Evolutionary conservation across 2,113 vertebrate genomes (phyloP), one percentile per base, ranked within the genome.

Genomic region (Myxocyprinus asiaticus): DNA sequence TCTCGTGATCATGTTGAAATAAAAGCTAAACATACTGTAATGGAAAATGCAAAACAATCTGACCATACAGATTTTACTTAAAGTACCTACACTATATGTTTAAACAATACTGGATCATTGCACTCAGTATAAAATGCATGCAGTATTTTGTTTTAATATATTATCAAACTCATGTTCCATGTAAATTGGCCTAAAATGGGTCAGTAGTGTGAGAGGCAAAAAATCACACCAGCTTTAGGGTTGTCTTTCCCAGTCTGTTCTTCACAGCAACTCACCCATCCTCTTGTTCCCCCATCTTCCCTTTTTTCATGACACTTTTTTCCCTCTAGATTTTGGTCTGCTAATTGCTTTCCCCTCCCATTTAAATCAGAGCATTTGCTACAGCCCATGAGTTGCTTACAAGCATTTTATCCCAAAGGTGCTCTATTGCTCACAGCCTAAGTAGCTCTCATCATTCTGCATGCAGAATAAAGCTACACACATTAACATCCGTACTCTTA

Each of bases 341-440:
- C 10, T 75, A 51, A 75, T 64, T 51, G 72, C 44, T 48, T 74
- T 75, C 63, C 33, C 10, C 51, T 51, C 22, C 7, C 45, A 51
- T 42, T 74, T 33, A 17, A 11, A 22, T 59, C 70, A 33, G 22
- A 45, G 43, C n/a, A 3, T 7, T 14, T 12, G 9, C 44, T 9
- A 12, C n/a, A 4, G 33, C 45, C 45, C 11, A 58, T 2, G 15
- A 64, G 72, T 51, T 51, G 51, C 51, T 11, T 55, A 55, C 51
- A 55, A 55, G 51, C 51, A 55, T 12, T 55, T 55, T 55, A 55
- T 55, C 10, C 0, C 12, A 10, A 55, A 55, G 51, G 11, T 55
- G 51, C 10, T 55, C 50, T 51, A 33, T 51, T 51, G 50, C 50
- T 51, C 50, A 51, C 11, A 10, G 50, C 50, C 50, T 51, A 51